Conservation (phyloP, 2,797 vertebrate genomes). For the Oreortyx pictus region DNA sequence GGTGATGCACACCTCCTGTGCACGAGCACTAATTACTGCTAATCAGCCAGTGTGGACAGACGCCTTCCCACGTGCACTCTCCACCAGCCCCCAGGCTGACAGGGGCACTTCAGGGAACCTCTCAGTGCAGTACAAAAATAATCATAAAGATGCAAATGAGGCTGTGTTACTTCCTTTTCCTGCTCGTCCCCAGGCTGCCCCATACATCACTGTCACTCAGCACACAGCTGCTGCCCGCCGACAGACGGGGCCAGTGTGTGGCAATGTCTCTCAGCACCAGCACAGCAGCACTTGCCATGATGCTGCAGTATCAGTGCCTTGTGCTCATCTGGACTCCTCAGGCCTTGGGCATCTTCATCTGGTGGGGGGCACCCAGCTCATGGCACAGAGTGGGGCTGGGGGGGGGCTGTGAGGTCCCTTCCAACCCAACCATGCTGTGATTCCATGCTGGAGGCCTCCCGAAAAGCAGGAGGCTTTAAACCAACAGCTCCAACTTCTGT, state of each 20-base stretch:
- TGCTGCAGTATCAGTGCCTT: background rate
- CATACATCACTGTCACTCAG: background rate
- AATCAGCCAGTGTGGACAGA: background rate
- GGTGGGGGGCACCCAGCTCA: background rate
- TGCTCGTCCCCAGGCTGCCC: background rate
- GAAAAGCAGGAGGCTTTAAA: background rate
- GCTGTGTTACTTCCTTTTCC: background rate
- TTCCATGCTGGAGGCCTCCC: background rate
- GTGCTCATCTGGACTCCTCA: background rate
- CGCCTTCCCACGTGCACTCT: fast-evolving
- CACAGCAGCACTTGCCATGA: background rate
- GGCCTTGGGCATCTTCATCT: background rate
- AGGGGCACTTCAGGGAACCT: background rate
- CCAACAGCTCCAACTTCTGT: background rate
- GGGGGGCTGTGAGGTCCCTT: background rate
- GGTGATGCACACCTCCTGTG: background rate
- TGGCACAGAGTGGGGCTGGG: background rate
- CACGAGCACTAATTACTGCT: background rate
- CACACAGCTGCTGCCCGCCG: background rate
- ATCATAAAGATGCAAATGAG: background rate
- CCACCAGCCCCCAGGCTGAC: background rate
- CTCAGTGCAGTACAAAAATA: background rate
- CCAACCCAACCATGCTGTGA: background rate
- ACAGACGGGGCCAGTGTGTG: background rate
- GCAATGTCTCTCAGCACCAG: background rate